Conservation (phyloP, 1,140 invertebrate genomes). For the Patella vulgata region DNA sequence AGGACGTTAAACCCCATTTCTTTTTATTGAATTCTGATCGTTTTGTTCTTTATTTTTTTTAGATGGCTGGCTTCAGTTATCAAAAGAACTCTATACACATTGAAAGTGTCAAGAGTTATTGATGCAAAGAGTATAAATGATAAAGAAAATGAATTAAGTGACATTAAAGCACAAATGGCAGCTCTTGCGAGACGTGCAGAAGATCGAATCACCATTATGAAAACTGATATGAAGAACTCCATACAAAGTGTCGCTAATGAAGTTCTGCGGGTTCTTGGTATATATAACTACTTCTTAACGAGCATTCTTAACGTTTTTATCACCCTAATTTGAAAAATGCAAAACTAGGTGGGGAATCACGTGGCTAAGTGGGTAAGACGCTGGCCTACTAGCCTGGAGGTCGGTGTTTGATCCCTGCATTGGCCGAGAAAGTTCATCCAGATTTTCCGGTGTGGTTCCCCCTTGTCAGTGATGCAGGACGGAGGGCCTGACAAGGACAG, state of each 20-base stretch:
- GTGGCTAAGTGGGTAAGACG: too few species aligned
- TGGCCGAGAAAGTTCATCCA: too few species aligned
- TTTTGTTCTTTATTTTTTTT: constrained; percentile 6
- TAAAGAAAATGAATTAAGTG: constrained; percentile 25
- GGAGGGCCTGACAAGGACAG: too few species aligned
- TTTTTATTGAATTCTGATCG: too few species aligned
- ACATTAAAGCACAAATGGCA: constrained; percentile 29
- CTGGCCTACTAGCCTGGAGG: too few species aligned
- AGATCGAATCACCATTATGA: constrained; percentile 29
- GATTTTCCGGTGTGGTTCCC: too few species aligned
- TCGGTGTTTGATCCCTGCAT: too few species aligned
- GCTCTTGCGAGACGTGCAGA: constrained; percentile 34
- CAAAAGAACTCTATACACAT: constrained; percentile 39
- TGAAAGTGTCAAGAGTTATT: constrained; percentile 37
- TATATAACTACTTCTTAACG: too few species aligned
- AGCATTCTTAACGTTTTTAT: not conserved
- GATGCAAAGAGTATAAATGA: constrained; percentile 30
- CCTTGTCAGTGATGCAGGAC: too few species aligned
- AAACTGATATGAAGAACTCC: constrained; percentile 26
- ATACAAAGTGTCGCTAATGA: not conserved
- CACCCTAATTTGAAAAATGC: not conserved
- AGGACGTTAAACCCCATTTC: too few species aligned
- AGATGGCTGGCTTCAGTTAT: constrained; percentile 42
- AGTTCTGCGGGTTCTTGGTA: not conserved
- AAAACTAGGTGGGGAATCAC: not conserved